A percentile compares a stretch with the other conserved stretches of the same genome.
Evolutionary conservation across 2,888 invertebrate species (phyloP).

Genomic region (Laothoe populi): DNA sequence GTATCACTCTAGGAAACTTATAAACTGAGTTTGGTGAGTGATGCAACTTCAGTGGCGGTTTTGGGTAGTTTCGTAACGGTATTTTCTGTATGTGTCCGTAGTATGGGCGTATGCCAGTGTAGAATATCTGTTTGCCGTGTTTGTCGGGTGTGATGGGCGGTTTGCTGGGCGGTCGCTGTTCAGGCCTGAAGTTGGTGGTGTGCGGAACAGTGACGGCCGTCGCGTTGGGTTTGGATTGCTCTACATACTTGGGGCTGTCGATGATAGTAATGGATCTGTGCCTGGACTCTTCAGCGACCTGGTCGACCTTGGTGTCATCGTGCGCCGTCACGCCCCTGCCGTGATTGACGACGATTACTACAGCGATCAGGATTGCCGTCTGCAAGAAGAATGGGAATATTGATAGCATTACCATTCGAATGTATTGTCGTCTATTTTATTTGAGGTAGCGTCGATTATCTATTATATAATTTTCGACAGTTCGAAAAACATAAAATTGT

Average conservation of each 20-base stretch:
- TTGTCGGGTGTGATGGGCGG: slow-evolving; percentile 65
- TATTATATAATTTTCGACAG: no score
- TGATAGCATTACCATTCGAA: background rate
- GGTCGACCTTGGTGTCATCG: slow-evolving; percentile 62
- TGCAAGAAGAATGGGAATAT: slow-evolving; percentile 42
- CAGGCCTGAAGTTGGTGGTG: slow-evolving; percentile 47
- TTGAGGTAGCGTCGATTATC: background rate
- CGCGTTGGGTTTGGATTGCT: slow-evolving; percentile 39
- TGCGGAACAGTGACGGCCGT: slow-evolving; percentile 45
- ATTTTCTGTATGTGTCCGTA: slow-evolving; percentile 55
- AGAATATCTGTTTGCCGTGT: slow-evolving; percentile 49
- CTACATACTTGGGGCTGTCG: slow-evolving; percentile 65
- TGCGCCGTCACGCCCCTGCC: slow-evolving; percentile 65
- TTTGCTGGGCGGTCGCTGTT: slow-evolving; percentile 65
- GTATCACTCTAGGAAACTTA: slow-evolving; percentile 68
- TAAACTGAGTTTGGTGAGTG: slow-evolving; percentile 62
- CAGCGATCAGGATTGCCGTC: slow-evolving; percentile 80
- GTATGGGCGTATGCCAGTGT: slow-evolving; percentile 54
- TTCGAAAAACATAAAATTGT: no score
- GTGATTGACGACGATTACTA: slow-evolving; percentile 77
- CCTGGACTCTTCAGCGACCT: slow-evolving; percentile 70
- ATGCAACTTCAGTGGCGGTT: slow-evolving; percentile 53
- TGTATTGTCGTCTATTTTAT: background rate
- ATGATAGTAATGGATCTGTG: slow-evolving; percentile 63
- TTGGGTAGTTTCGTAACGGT: slow-evolving; percentile 56